These are phyloP conservation scores for Trichogramma pretiosum DNA, from an alignment of 1,140 invertebrate species.

Conservation along the genomic window DNA sequence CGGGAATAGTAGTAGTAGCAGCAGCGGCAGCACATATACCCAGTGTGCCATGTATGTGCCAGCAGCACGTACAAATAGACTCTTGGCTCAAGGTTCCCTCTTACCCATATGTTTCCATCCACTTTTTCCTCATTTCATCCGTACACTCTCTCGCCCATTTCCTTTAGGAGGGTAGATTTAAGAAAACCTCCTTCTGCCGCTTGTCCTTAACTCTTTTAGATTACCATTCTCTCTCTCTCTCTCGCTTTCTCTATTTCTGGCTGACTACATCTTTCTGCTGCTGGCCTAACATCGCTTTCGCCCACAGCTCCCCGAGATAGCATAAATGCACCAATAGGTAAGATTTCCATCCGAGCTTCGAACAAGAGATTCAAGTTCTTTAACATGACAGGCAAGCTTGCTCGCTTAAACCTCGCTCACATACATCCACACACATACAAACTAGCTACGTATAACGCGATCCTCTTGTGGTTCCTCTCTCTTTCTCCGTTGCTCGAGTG, in stretches of 20 bases:
- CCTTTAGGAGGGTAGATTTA: slow-evolving; percentile 8
- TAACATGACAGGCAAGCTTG: too few species aligned
- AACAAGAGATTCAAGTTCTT: too few species aligned
- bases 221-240: slow-evolving; percentile 17
- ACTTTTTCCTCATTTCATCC: not conserved
- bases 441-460: too few species aligned
- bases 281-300: too few species aligned
- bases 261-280: too few species aligned
- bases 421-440: too few species aligned
- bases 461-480: too few species aligned
- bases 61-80: slow-evolving; percentile 13
- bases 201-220: slow-evolving; percentile 20
- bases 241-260: too few species aligned
- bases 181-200: too few species aligned
- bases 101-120: not conserved
- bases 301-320: not conserved
- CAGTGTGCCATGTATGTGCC: slow-evolving; percentile 8
- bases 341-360: slow-evolving; percentile 17
- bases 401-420: too few species aligned
- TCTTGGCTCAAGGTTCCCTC: slow-evolving; percentile 4
- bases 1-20: not conserved
- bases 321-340: not conserved
- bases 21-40: slow-evolving; percentile 1
- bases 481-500: too few species aligned
- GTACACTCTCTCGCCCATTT: slow-evolving; percentile 1